Conservation (phyloP, 2,113 vertebrate genomes). For the Lynx canadensis region DNA sequence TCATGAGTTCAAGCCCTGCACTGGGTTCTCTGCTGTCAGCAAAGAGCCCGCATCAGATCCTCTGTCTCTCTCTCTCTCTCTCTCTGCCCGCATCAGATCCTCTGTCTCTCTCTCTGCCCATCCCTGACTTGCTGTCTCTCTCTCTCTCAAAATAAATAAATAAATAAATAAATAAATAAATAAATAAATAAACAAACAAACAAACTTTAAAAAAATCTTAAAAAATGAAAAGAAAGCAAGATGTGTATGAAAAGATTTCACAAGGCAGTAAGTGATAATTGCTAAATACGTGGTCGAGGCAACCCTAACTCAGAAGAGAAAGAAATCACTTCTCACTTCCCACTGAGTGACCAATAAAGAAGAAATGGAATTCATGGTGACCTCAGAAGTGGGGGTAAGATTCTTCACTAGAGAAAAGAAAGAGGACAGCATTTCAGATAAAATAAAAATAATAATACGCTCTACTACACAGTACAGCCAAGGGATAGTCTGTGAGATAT, state of each 20-base stretch:
- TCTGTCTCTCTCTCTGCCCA: no score
- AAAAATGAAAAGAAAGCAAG: not conserved
- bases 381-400: not conserved
- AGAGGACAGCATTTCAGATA: not conserved
- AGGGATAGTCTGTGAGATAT: not conserved
- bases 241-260: not conserved
- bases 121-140: no score
- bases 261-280: not conserved
- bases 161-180: no score
- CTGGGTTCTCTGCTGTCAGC: no score
- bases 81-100: no score
- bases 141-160: no score
- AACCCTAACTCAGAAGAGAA: not conserved
- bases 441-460: not conserved
- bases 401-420: not conserved
- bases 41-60: no score
- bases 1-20: no score
- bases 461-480: not conserved
- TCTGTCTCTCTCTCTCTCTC: no score
- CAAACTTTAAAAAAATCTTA: no score
- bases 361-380: not conserved
- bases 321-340: not conserved
- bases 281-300: not conserved
- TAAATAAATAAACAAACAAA: no score
- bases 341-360: not conserved